Percentiles rank a stretch among this genome's conserved stretches.
phyloP scores from a whole-genome alignment of 2,888 invertebrate species.

The Danaus chrysippus region DNA sequence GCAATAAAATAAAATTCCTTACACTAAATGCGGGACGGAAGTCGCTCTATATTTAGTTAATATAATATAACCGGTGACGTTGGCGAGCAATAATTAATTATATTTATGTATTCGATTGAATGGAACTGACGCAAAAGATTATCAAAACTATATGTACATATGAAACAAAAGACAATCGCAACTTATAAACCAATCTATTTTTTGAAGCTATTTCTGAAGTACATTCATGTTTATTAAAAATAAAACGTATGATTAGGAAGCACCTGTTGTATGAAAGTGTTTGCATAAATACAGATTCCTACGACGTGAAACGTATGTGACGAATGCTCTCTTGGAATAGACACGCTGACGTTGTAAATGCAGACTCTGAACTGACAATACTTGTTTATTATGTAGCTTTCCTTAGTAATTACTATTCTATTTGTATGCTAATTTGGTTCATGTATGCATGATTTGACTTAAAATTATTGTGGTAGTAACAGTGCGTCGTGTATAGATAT shows the following conservation, averaged over 20 bases:
- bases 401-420: not conserved
- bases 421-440: not conserved
- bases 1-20: constrained; percentile 35
- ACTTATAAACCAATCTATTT: too few species aligned
- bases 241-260: not conserved
- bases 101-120: not conserved
- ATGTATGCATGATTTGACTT: not conserved
- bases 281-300: not conserved
- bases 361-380: not conserved
- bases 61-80: constrained; percentile 24
- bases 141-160: too few species aligned
- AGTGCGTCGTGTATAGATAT: too few species aligned
- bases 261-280: not conserved
- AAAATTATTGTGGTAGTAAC: not conserved
- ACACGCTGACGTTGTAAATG: not conserved
- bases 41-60: constrained; percentile 33
- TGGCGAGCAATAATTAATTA: constrained; percentile 12
- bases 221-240: not conserved
- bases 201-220: not conserved
- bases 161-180: too few species aligned
- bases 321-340: not conserved
- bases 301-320: not conserved
- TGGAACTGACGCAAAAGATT: not conserved
- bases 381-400: not conserved
- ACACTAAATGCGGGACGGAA: constrained; percentile 31